Conservation (phyloP, 1,140 invertebrate species). For the Drosophila varians region DNA sequence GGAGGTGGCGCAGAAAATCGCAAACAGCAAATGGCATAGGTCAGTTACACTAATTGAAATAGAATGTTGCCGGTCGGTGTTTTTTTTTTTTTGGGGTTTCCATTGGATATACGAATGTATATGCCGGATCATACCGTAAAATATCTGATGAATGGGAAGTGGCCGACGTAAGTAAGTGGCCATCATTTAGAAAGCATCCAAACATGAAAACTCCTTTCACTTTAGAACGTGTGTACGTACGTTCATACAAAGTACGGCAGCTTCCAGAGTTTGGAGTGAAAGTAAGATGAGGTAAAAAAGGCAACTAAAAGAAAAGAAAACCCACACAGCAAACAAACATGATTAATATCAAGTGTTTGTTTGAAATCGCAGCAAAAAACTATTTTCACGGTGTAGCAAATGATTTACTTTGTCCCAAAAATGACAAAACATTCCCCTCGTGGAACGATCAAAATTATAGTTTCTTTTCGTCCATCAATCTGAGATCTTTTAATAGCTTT, state of each 20-base stretch:
- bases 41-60: conserved; percentile 80
- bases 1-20: conserved; percentile 8
- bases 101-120: conserved; percentile 38
- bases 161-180: conserved; percentile 21
- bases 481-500: conserved; percentile 31
- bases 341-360: no score
- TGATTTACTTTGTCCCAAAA: conserved; percentile 8
- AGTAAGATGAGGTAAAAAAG: conserved; percentile 25
- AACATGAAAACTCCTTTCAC: conserved; percentile 59
- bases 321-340: not conserved
- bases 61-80: conserved; percentile 59
- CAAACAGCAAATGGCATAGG: conserved; percentile 67
- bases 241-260: conserved; percentile 1
- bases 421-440: conserved; percentile 20
- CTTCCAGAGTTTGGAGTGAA: conserved; percentile 41
- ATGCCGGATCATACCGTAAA: conserved; percentile 15
- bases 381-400: conserved; percentile 5
- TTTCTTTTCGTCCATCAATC: conserved; percentile 28
- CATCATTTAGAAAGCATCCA: conserved; percentile 64
- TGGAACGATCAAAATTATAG: conserved; percentile 11
- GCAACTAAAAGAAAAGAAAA: conserved; percentile 10
- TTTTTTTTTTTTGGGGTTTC: not conserved
- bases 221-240: conserved; percentile 58
- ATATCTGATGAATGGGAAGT: conserved; percentile 48
- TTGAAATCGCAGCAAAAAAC: not conserved